These are phyloP conservation scores for Apocheima hispidaria DNA, from an alignment of 2,888 invertebrate species.

Conservation along the genomic window DNA sequence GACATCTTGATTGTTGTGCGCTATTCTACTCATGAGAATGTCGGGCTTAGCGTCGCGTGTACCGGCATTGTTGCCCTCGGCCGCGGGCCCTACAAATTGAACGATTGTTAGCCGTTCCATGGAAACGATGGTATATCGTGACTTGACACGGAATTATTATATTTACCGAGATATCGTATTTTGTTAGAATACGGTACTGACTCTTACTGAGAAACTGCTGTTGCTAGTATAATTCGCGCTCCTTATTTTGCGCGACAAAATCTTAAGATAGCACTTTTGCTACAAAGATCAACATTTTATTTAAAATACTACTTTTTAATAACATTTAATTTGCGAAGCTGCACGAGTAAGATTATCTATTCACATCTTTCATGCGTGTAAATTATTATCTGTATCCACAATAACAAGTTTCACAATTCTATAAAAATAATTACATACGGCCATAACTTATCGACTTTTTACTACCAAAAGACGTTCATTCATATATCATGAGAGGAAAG, in stretches of 20 bases:
- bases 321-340: constrained; percentile 13
- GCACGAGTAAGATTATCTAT: constrained; percentile 20
- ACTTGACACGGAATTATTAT: constrained; percentile 77
- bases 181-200: constrained; percentile 57
- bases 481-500: constrained; percentile 66
- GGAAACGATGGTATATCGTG: constrained; percentile 76
- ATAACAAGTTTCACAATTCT: constrained; percentile 37
- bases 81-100: constrained; percentile 81
- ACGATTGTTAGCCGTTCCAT: constrained; percentile 82
- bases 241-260: neutral
- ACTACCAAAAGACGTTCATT: constrained; percentile 48
- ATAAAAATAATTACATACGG: constrained; percentile 57
- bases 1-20: constrained; percentile 86
- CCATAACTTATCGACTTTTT: constrained; percentile 59
- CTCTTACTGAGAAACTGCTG: constrained; percentile 38
- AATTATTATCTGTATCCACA: constrained; percentile 26
- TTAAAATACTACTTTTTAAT: constrained; percentile 1
- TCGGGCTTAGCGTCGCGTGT: constrained; percentile 75
- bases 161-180: constrained; percentile 70
- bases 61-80: constrained; percentile 73
- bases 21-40: constrained; percentile 85
- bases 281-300: constrained; percentile 9
- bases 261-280: neutral
- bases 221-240: constrained; percentile 20
- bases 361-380: constrained; percentile 33